Conservation (phyloP, 1,140 invertebrate genomes). For the Cyphomyrmex costatus region DNA sequence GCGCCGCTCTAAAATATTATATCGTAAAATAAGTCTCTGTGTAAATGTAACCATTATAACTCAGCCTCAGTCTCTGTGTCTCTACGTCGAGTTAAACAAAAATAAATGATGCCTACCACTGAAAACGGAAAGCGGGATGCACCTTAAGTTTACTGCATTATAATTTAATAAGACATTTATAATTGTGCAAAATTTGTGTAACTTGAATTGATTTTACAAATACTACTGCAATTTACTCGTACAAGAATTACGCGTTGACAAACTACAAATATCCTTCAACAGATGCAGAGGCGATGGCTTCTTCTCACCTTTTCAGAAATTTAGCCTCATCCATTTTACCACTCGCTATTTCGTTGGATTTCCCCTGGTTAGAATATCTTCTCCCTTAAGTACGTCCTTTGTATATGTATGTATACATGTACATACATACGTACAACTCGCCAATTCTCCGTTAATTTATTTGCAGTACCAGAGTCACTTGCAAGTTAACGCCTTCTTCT, state of each 20-base stretch:
- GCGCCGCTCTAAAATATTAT: too few species aligned
- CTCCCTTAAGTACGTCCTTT: constrained; percentile 24
- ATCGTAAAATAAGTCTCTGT: too few species aligned
- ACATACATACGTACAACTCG: too few species aligned
- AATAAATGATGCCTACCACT: too few species aligned
- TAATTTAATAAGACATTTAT: not conserved
- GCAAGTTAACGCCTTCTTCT: too few species aligned
- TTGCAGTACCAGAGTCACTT: too few species aligned
- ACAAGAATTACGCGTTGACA: constrained; percentile 34
- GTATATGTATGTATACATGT: too few species aligned
- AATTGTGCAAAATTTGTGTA: constrained; percentile 3
- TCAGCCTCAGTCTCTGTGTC: too few species aligned
- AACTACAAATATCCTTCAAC: constrained; percentile 31
- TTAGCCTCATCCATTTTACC: constrained; percentile 84
- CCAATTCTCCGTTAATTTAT: too few species aligned
- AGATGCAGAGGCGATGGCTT: not conserved
- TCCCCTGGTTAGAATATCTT: constrained; percentile 9
- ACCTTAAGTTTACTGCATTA: not conserved
- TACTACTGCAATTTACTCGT: not conserved
- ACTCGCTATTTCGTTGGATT: not conserved
- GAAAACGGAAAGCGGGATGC: too few species aligned
- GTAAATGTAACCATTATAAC: too few species aligned
- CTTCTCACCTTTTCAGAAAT: constrained; percentile 83
- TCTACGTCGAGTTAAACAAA: too few species aligned
- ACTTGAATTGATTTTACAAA: not conserved